phyloP scores from a whole-genome alignment of 2,888 invertebrate genomes.

The Drosophila monieri region DNA sequence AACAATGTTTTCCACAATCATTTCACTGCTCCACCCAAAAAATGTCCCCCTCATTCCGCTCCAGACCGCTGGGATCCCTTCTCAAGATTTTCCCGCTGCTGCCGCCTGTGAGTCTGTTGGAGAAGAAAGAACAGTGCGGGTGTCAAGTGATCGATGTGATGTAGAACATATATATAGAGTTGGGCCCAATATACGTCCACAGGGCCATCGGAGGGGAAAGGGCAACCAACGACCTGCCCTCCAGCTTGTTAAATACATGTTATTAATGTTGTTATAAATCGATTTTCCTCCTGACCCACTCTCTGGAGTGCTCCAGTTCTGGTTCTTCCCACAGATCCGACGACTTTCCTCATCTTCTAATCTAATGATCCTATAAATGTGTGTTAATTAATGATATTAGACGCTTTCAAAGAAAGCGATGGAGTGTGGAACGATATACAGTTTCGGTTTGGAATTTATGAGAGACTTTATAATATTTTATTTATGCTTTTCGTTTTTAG shows the following conservation, averaged over 20 bases:
- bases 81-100: constrained; percentile 1
- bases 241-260: constrained; percentile 54
- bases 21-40: constrained; percentile 59
- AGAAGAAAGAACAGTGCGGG: constrained; percentile 56
- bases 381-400: constrained; percentile 60
- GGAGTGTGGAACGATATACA: constrained; percentile 16
- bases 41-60: not conserved
- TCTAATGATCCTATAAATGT: constrained; percentile 71
- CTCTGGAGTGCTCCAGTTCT: constrained; percentile 24
- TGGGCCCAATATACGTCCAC: not conserved
- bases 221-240: constrained; percentile 24
- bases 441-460: not conserved
- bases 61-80: not conserved
- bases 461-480: not conserved
- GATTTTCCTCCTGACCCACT: constrained; percentile 44
- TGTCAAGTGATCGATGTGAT: constrained; percentile 71
- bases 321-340: constrained; percentile 34
- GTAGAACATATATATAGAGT: constrained; percentile 10
- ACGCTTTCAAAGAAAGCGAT: constrained; percentile 5
- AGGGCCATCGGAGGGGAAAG: not conserved
- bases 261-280: constrained; percentile 60
- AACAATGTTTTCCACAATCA: constrained; percentile 75
- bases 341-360: constrained; percentile 21
- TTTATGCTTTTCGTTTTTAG: too few species aligned
- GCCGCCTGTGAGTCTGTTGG: constrained; percentile 25